phyloP scores from a whole-genome alignment of 1,140 invertebrate genomes.

The Phthorimaea operculella region DNA sequence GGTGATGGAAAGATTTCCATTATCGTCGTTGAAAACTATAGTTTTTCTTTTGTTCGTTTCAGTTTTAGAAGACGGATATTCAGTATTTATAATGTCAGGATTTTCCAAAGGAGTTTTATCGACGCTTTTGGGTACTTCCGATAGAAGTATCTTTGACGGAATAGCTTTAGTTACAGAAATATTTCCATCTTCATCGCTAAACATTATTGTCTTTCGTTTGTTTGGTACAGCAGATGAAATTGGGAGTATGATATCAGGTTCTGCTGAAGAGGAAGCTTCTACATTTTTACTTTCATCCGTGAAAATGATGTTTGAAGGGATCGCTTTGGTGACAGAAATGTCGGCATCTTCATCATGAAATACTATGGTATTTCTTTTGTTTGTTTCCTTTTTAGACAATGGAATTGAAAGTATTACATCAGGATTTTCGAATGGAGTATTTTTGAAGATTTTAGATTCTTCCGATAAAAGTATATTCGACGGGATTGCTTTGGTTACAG shows the following conservation, averaged over 20 bases:
- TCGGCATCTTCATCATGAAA: too few species aligned
- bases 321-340: conserved; percentile 22
- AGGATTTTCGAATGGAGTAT: too few species aligned
- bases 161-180: conserved; percentile 25
- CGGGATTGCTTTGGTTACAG: neutral
- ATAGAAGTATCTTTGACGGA: neutral
- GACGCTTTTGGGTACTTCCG: too few species aligned
- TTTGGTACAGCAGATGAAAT: neutral
- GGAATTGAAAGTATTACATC: too few species aligned
- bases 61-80: too few species aligned
- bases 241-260: neutral
- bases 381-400: too few species aligned
- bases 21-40: conserved; percentile 4
- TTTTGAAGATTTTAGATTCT: neutral
- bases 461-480: neutral
- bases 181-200: conserved; percentile 14
- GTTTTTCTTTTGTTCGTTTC: conserved; percentile 4
- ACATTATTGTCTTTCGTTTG: conserved; percentile 15
- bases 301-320: conserved; percentile 18
- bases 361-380: too few species aligned
- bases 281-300: conserved; percentile 13
- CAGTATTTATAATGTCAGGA: conserved; percentile 12
- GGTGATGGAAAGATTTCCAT: conserved; percentile 5
- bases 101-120: too few species aligned
- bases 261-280: conserved; percentile 16